These are phyloP conservation scores for Actenoides lindsayi DNA, from an alignment of 2,113 vertebrate species.

Conservation along the genomic window DNA sequence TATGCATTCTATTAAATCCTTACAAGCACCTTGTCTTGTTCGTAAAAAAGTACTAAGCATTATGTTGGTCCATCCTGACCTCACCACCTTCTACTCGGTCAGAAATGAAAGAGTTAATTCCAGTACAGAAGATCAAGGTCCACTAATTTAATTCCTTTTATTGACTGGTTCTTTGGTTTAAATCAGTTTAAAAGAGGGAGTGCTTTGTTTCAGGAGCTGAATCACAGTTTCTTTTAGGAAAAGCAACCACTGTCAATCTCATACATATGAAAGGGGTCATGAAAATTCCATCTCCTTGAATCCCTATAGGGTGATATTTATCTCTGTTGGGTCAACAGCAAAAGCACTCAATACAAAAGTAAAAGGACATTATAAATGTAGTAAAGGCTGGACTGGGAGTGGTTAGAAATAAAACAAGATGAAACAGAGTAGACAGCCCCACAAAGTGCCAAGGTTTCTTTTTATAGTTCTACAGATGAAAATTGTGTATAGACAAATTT, in stretches of 20 bases:
- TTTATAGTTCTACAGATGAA: neutral
- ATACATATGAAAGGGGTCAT: neutral
- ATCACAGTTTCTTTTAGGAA: neutral
- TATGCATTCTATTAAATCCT: neutral
- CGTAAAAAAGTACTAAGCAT: neutral
- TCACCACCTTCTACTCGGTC: neutral
- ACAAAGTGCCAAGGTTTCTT: neutral
- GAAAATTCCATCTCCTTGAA: constrained; percentile 24
- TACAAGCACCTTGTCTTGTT: neutral
- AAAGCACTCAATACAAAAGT: neutral
- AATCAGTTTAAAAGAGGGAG: neutral
- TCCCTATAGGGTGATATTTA: neutral
- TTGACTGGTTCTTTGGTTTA: neutral
- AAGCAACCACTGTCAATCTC: neutral
- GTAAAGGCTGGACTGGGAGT: neutral
- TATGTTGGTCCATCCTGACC: neutral
- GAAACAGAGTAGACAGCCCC: neutral
- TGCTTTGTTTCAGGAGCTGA: neutral
- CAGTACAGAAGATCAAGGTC: neutral
- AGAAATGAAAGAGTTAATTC: neutral
- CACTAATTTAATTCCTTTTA: neutral
- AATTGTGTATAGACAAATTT: neutral
- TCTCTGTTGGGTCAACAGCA: neutral
- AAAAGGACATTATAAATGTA: neutral
- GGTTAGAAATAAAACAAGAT: neutral